phyloP scores from a whole-genome alignment of 2,113 vertebrate species.

The Thunnus thynnus region DNA sequence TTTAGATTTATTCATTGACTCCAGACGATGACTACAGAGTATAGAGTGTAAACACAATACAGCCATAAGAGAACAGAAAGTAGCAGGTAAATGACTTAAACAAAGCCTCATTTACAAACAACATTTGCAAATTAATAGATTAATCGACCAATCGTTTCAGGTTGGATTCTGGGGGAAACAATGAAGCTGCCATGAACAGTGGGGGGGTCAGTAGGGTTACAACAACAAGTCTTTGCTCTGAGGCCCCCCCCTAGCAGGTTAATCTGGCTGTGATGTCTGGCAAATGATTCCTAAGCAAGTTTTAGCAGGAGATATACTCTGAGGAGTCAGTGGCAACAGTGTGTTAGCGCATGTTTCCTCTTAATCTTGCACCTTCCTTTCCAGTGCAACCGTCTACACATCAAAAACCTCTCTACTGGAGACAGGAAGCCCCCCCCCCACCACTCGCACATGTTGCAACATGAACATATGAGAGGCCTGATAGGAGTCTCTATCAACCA shows the following conservation, averaged over 20 bases:
- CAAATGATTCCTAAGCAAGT: too few relatives aligned
- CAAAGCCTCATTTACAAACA: too few relatives aligned
- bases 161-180: neutral
- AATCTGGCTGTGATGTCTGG: neutral
- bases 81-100: too few relatives aligned
- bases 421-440: conserved; percentile 64
- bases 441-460: conserved; percentile 57
- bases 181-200: neutral
- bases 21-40: too few relatives aligned
- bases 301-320: neutral
- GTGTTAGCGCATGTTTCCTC: conserved; percentile 32
- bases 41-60: too few relatives aligned
- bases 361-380: conserved; percentile 41
- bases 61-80: too few relatives aligned
- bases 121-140: too few relatives aligned
- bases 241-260: too few relatives aligned
- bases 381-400: conserved; percentile 17
- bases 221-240: neutral
- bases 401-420: conserved; percentile 40
- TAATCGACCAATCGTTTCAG: too few relatives aligned
- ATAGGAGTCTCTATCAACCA: conserved; percentile 67
- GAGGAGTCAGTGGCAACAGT: neutral
- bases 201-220: neutral
- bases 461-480: conserved; percentile 68
- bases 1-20: too few relatives aligned